Evolutionary conservation across 2,797 vertebrate genomes (phyloP), one percentile per base, ranked within the genome.

Genomic region (Prionace glauca): DNA sequence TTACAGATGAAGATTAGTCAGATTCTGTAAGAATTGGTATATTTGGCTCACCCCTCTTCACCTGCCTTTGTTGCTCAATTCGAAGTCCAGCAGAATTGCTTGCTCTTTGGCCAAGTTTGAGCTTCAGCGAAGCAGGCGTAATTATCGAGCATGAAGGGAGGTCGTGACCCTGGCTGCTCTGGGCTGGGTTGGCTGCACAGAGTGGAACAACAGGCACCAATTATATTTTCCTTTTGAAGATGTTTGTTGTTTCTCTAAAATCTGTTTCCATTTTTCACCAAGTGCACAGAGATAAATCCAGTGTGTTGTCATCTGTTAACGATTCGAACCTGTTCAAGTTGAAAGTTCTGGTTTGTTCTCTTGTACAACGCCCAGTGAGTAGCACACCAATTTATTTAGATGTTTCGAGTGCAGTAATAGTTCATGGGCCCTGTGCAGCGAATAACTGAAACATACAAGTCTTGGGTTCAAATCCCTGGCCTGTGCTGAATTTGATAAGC

Each of bases 201-300:
- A 88, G 26, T 88, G 50, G 50, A 26, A 88, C 26, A 29, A 84
- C 4, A 41, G 41, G 36, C 41, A 84, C 81, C 18, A 84, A 88
- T 88, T 88, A 88, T 88, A 88, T 88, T 60, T 84, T 22, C 50
- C 26, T 24, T 88, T 88, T 88, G 50, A 88, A 56, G 26, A 88
- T 32, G 50, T 88, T 60, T 60, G 45, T 88, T 88, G 86, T 12
- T 29, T 32, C 26, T 14, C 86, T 60, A 60, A 56, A 88, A 88
- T 56, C 86, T 60, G 50, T 50, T 60, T 88, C 50, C 50, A 88
- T 88, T 60, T 88, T 88, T 4, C 86, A 29, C 36, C 20, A 0
- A 84, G 36, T 45, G 41, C 20, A 8, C 36, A 45, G 86, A 84
- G 41, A 84, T 84, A 84, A 41, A 84, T 45, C 81, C 20, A 84